A percentile compares a stretch with the other conserved stretches of the same genome.
phyloP scores from a whole-genome alignment of 2,113 vertebrate genomes.

The Istiophorus platypterus region DNA sequence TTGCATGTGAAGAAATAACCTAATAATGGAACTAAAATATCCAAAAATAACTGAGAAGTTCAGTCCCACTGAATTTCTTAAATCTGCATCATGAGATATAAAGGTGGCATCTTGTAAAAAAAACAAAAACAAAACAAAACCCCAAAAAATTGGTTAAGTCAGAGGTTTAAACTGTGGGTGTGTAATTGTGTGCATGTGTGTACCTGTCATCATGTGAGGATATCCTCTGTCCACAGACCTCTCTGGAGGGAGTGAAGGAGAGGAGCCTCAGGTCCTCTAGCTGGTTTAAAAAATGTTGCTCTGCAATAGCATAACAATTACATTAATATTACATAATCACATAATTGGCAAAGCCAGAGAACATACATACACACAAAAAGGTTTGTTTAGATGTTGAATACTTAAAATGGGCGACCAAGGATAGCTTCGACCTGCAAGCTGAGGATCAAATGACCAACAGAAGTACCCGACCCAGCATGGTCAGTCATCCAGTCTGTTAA shows the following conservation, averaged over 20 bases:
- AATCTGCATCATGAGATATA: no score
- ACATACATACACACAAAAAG: not conserved
- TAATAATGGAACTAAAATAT: conserved; percentile 9
- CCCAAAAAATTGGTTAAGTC: no score
- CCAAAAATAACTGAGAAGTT: not conserved
- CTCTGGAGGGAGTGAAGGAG: conserved; percentile 96
- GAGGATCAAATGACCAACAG: no score
- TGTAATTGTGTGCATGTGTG: not conserved
- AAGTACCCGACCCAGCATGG: no score
- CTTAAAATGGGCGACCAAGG: no score
- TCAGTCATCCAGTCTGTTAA: no score
- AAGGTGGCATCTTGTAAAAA: no score
- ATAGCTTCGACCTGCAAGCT: no score
- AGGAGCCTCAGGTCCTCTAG: conserved; percentile 95
- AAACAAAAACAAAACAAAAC: no score
- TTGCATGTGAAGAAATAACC: not conserved
- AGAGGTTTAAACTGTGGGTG: not conserved
- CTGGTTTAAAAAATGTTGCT: conserved; percentile 95
- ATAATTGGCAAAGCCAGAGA: not conserved
- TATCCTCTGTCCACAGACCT: conserved; percentile 95
- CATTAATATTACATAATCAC: not conserved
- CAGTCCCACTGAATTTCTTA: not conserved
- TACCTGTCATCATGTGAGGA: conserved; percentile 98
- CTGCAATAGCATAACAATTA: conserved; percentile 77
- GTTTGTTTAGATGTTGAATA: no score